These are phyloP conservation scores for Trachurus trachurus DNA, from an alignment of 2,797 vertebrate genomes.

Conservation along the genomic window DNA sequence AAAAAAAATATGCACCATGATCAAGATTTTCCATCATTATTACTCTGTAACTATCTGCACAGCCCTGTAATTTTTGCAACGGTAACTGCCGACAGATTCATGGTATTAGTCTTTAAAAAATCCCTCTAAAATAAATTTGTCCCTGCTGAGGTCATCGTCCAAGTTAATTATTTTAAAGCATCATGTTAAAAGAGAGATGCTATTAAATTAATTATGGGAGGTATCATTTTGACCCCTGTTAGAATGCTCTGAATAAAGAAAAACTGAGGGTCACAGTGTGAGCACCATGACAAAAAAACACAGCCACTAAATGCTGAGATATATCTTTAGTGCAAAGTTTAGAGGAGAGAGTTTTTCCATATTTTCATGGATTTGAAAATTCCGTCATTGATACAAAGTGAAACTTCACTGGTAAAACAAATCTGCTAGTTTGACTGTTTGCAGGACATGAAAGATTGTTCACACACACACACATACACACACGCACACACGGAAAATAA, in stretches of 20 bases:
- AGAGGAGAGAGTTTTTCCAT: background rate
- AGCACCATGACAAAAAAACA: background rate
- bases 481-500: background rate
- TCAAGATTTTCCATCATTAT: slow-evolving; percentile 8
- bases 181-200: background rate
- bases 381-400: background rate
- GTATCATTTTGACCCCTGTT: background rate
- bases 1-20: background rate
- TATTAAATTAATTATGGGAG: background rate
- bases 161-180: background rate
- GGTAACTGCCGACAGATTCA: background rate
- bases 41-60: background rate
- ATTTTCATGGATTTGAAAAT: slow-evolving; percentile 12
- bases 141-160: background rate
- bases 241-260: background rate
- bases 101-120: background rate
- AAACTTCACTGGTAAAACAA: background rate
- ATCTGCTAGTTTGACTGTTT: slow-evolving; percentile 6
- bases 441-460: slow-evolving; percentile 10
- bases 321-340: background rate
- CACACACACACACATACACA: background rate
- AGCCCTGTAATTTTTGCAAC: background rate
- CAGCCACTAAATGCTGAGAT: background rate
- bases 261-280: background rate
- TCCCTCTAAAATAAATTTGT: background rate